These are phyloP conservation scores for Brachymystax lenok DNA, from an alignment of 2,797 vertebrate genomes.

Conservation along the genomic window DNA sequence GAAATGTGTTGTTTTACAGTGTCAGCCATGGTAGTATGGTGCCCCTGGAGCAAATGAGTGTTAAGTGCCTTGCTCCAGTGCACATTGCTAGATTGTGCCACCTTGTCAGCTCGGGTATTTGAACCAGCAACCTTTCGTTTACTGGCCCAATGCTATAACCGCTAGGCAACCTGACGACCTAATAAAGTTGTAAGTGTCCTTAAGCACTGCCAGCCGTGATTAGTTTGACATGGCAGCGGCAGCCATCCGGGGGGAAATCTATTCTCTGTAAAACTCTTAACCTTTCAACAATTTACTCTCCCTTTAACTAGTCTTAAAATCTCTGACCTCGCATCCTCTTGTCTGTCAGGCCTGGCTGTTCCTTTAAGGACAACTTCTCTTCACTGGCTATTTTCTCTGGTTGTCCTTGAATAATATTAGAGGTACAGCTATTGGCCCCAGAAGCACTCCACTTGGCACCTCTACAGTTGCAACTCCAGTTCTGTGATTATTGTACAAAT, in stretches of 20 bases:
- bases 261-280: constrained; percentile 47
- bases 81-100: no score
- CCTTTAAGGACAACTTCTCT: constrained; percentile 16
- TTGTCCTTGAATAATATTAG: constrained; percentile 36
- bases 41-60: no score
- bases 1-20: no score
- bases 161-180: no score
- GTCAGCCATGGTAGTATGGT: no score
- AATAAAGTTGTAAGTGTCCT: constrained; percentile 23
- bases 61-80: no score
- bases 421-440: constrained; percentile 15
- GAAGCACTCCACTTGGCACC: constrained; percentile 14
- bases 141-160: no score
- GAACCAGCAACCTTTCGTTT: no score
- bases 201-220: constrained; percentile 35
- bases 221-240: constrained; percentile 40
- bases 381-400: constrained; percentile 4
- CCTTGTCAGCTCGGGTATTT: no score
- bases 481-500: constrained; percentile 38
- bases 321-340: constrained; percentile 39
- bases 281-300: constrained; percentile 46
- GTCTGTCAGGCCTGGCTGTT: constrained; percentile 6
- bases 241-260: constrained; percentile 30
- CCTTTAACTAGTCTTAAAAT: constrained; percentile 37
- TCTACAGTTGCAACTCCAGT: constrained; percentile 4